Evolutionary conservation across 92 coral and sea anemone genomes (phyloP), one percentile per base, ranked within the genome.

Genomic region (Phymanthus crucifer): DNA sequence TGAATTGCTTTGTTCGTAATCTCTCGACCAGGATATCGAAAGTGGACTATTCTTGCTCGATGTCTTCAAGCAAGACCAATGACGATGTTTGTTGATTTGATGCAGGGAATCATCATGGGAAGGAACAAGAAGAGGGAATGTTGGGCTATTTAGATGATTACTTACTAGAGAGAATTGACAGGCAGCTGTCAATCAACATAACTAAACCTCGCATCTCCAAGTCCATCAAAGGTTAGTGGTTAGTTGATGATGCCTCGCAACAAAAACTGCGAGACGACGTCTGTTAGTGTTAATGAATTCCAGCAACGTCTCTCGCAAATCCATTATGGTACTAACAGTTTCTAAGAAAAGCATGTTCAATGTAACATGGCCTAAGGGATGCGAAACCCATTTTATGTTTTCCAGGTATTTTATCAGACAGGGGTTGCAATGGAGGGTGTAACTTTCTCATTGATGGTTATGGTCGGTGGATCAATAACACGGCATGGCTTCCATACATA

Each of bases 391-490:
- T 40, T 38, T 21, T 46, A 3, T 73, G 58, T 73, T 26, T 43
- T 50, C 32, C 58, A 74, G 79, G 29, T 12, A 48, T 74, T 26
- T 31, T 74, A 16, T 9, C 23, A 4, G 46, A 61, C 14, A 6
- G 24, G 13, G 12, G 14, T 24, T 88, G 94, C 71, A 67, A 64
- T n/a, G 91, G 78, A 54, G 27, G 65, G 8, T 94, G 97, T 56
- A 73, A 56, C 32, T 80, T 90, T 10, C 76, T 94, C 40, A 80
- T 89, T 97, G 97, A 94, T 76, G 98, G 98, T 47, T 90, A 80
- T 79, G 98, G 98, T 64, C 82, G 94, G 23, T 94, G 98, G 98
- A 80, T 81, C 31, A 85, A 85, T 43, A 83, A 50, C 36, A 6
- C 29, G 48, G 17, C 61, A 14, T 92, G 97, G 97, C 50, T 80